Conservation (phyloP, 2,888 invertebrate genomes). For the Frankliniella fusca region DNA sequence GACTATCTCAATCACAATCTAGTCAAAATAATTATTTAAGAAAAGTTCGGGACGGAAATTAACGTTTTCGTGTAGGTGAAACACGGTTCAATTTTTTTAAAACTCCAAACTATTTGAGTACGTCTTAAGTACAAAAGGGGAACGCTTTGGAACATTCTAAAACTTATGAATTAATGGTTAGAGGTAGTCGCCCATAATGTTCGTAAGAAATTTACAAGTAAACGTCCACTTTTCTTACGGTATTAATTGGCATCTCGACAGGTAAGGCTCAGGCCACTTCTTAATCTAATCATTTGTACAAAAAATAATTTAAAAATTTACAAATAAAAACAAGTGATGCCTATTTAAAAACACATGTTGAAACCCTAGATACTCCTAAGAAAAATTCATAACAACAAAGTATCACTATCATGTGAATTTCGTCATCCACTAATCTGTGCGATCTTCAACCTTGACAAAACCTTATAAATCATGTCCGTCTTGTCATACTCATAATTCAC, state of each 20-base stretch:
- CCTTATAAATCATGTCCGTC: constrained; percentile 1
- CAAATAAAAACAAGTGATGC: background rate
- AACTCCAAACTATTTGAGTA: background rate
- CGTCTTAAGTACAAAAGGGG: background rate
- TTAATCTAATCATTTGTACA: constrained; percentile 16
- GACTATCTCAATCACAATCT: no score
- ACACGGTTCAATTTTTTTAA: background rate
- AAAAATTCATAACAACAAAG: background rate
- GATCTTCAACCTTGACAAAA: background rate
- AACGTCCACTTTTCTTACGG: background rate
- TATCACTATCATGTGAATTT: background rate
- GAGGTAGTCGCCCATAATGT: background rate
- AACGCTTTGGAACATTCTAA: background rate
- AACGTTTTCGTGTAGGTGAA: background rate
- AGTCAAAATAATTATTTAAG: no score
- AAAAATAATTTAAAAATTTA: constrained; percentile 12
- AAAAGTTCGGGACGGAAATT: background rate
- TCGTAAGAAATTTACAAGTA: background rate
- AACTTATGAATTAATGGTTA: constrained; percentile 1
- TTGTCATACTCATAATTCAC: constrained; percentile 10
- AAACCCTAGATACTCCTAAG: no score
- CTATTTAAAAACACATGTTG: background rate
- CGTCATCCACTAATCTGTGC: background rate
- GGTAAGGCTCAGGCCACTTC: background rate
- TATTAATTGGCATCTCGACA: background rate